Conservation (phyloP, 1,140 invertebrate genomes). For the Tetramorium alpestre region DNA sequence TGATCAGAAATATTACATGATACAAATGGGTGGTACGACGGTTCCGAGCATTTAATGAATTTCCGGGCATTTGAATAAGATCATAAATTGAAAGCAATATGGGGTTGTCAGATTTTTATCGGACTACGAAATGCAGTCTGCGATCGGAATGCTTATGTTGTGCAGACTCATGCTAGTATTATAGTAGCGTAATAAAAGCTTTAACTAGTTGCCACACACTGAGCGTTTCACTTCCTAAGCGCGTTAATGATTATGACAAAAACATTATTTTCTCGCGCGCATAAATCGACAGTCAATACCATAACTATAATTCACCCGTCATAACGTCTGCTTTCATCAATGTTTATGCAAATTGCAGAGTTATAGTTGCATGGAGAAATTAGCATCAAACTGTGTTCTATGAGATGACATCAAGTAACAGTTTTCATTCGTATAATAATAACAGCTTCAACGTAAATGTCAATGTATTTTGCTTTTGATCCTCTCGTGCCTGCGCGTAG, state of each 20-base stretch:
- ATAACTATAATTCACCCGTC: slow-evolving; percentile 27
- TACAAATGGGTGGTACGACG: background rate
- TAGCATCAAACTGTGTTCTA: background rate
- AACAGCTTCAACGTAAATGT: slow-evolving; percentile 1
- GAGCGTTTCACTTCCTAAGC: slow-evolving; percentile 28
- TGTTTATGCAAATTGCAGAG: slow-evolving; percentile 15
- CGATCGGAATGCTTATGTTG: slow-evolving; percentile 1
- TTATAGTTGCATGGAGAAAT: slow-evolving; percentile 16
- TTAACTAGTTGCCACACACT: slow-evolving; percentile 4
- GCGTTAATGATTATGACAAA: slow-evolving; percentile 41
- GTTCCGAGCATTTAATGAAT: background rate
- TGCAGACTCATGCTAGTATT: slow-evolving; percentile 9
- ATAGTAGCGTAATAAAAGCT: slow-evolving; percentile 1
- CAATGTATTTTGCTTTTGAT: background rate
- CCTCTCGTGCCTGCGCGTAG: background rate
- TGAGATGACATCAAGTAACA: background rate
- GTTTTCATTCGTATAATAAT: background rate
- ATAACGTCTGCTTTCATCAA: slow-evolving; percentile 29
- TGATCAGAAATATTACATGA: background rate
- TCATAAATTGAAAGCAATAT: slow-evolving; percentile 29
- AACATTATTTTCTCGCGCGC: slow-evolving; percentile 10
- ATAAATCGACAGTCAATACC: slow-evolving; percentile 16
- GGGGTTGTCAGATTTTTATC: slow-evolving; percentile 36
- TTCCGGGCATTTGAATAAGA: background rate
- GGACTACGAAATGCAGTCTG: background rate